phyloP scores from a whole-genome alignment of 2,113 vertebrate genomes.

The Puffinus mauretanicus region DNA sequence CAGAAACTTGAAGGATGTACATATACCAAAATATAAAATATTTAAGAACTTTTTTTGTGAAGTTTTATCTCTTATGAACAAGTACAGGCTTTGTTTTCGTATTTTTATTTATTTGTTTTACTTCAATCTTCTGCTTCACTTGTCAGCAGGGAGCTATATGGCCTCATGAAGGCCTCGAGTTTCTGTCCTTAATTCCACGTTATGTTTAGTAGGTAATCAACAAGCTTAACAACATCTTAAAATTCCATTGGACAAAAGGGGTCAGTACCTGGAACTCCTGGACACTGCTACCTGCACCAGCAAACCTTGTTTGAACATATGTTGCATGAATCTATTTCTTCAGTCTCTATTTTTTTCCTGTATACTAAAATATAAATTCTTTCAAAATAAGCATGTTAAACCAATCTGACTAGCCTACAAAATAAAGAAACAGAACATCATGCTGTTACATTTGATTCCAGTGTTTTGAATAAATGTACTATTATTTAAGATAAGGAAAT shows the following conservation, averaged over 20 bases:
- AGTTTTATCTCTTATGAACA: not conserved
- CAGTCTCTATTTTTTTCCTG: not conserved
- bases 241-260: not conserved
- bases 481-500: not conserved
- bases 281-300: not conserved
- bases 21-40: not conserved
- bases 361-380: not conserved
- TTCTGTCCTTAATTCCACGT: not conserved
- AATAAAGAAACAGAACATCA: not conserved
- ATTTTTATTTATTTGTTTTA: not conserved
- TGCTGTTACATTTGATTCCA: not conserved
- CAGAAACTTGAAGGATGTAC: not conserved
- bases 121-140: not conserved
- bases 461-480: not conserved
- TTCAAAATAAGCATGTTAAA: not conserved
- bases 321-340: not conserved
- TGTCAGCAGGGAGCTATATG: not conserved
- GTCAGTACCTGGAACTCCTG: not conserved
- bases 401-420: not conserved
- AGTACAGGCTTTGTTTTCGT: not conserved
- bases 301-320: not conserved
- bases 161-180: not conserved
- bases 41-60: not conserved
- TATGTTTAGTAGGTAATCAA: not conserved
- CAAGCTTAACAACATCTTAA: not conserved